Percentiles rank a stretch among this genome's conserved stretches.
Conservation (phyloP, 2,797 vertebrate species). For the Lagorchestes hirsutus region DNA sequence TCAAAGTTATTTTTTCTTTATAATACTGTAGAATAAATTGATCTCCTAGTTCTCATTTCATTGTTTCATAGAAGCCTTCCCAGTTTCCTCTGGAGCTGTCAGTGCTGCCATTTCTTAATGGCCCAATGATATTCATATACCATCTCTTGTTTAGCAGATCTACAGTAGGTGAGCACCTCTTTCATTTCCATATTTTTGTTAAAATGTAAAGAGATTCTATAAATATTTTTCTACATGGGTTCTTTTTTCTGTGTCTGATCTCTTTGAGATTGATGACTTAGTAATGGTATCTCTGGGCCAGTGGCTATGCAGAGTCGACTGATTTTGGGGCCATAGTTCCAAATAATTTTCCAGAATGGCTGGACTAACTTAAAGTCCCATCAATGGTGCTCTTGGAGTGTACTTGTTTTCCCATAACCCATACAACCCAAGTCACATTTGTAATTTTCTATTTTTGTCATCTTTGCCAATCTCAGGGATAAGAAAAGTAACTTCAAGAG, state of each 20-base stretch:
- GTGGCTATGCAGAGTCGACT: not conserved
- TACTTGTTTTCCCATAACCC: not conserved
- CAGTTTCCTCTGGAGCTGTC: not conserved
- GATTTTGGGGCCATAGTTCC: not conserved
- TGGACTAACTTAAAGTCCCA: not conserved
- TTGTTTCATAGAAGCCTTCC: not conserved
- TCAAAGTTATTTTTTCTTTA: not conserved
- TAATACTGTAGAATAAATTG: not conserved
- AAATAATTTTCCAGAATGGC: not conserved
- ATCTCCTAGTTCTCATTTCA: not conserved
- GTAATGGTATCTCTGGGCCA: not conserved
- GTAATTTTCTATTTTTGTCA: not conserved
- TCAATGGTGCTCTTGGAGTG: not conserved
- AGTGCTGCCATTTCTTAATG: not conserved
- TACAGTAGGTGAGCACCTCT: not conserved
- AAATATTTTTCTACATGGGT: not conserved
- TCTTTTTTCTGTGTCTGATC: not conserved
- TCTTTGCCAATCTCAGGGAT: not conserved
- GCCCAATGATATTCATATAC: not conserved
- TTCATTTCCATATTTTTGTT: not conserved
- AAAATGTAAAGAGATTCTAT: not conserved
- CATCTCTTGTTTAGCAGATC: not conserved
- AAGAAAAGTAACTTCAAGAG: not conserved
- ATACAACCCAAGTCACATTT: not conserved
- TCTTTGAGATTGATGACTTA: not conserved